Evolutionary conservation across 2,113 vertebrate genomes (phyloP).

Genomic region (Megaceryle maxima): DNA sequence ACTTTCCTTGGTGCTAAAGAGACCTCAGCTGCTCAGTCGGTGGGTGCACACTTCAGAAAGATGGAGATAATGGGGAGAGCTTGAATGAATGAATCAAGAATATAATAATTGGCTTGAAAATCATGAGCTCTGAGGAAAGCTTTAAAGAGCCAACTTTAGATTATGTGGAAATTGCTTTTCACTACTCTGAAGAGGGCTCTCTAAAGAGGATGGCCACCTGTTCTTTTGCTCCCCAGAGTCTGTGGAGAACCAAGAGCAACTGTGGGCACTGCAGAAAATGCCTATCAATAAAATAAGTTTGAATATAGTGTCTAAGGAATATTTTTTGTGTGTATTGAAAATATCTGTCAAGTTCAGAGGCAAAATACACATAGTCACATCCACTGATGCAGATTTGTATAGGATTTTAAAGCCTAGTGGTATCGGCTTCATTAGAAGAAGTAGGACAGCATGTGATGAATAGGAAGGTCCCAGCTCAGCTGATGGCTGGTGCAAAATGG

Average conservation of each 20-base stretch:
- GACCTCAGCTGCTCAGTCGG: not conserved
- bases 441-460: not conserved
- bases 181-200: not conserved
- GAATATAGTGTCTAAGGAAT: not conserved
- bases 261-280: not conserved
- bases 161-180: not conserved
- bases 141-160: not conserved
- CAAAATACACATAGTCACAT: not conserved
- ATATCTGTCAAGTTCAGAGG: not conserved
- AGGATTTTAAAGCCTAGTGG: not conserved
- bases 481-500: not conserved
- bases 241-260: not conserved
- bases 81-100: not conserved
- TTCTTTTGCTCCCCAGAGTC: not conserved
- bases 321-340: not conserved
- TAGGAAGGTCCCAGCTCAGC: not conserved
- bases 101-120: not conserved
- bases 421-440: not conserved
- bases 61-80: not conserved
- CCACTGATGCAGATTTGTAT: not conserved
- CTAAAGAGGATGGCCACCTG: not conserved
- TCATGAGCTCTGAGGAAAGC: not conserved
- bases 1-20: not conserved
- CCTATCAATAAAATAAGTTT: not conserved
- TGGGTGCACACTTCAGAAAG: not conserved